Base-by-base conservation (phyloP, 2,113 vertebrate genomes). In the Crotalus horridus region DNA sequence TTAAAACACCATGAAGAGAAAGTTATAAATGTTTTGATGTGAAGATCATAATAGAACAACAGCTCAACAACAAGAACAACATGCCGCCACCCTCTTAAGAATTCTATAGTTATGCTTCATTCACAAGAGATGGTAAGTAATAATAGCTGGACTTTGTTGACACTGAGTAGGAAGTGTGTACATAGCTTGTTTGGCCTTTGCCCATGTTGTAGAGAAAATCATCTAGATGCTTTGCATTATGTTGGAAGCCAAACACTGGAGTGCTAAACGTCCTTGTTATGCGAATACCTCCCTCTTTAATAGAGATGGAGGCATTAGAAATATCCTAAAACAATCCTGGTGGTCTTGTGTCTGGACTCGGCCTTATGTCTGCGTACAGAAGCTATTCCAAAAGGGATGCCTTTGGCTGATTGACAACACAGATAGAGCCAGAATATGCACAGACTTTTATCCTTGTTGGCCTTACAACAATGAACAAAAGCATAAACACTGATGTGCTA, bases 401-500 rank as follows among this genome's bases (percentile, higher is more conserved):
- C 86, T 92, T 7, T 96, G 92, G 91, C 26, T 91, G 89, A 92
- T 1, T 88, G 86, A 61, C 48, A 87, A 59, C 85, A 39, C 55
- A 56, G 93, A 51, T 58, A 92, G 95, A 91, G 90, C 93, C 92
- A 93, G n/a, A 95, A 94, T 95, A 95, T 93, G 53, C 91, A 74
- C 20, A 24, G 88, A 53, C 81, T 92, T 61, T 56, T 39, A 92
- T 53, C 15, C 89, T 88, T 92, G 94, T 93, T 87, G 93, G 94
- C 93, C 91, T 69, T 56, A 93, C 61, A 92, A 96, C 95, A 96
- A 95, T 96, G 92, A 95, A 23, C 46, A 91, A 90, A 93, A 59
- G 51, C 26, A 51, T 48, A 93, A 48, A 43, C 11, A 90, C 26
- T 20, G 13, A 91, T 24, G 85, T 93, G 89, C n/a, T 93, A 93